Conservation (phyloP, 1,140 invertebrate species). For the Micrasema minimum region DNA sequence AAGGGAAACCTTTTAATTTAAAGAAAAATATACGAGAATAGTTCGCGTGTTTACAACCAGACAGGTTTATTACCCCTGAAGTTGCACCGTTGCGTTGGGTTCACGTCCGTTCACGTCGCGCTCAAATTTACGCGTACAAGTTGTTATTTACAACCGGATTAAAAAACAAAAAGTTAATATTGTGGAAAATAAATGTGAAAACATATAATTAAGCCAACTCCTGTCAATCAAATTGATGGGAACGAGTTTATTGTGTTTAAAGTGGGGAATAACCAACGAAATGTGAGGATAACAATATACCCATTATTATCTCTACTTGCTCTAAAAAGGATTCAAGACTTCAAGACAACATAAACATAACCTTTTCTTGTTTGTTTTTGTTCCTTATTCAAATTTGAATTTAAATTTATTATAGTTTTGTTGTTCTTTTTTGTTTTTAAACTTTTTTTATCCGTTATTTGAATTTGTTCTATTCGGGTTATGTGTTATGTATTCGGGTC, state of each 20-base stretch:
- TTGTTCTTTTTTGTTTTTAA: too few relatives aligned
- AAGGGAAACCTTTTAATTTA: not conserved
- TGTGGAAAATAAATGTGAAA: not conserved
- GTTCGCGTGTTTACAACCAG: not conserved
- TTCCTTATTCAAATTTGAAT: too few relatives aligned
- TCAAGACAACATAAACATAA: too few relatives aligned
- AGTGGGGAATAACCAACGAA: not conserved
- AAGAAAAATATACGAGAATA: not conserved
- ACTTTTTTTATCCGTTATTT: too few relatives aligned
- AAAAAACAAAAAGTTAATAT: not conserved
- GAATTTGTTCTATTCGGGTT: too few relatives aligned
- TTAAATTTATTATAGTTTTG: too few relatives aligned
- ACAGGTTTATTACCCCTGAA: not conserved
- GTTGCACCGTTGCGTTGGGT: not conserved
- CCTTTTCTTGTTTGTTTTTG: too few relatives aligned
- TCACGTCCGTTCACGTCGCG: not conserved
- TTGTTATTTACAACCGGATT: not conserved
- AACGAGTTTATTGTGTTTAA: not conserved
- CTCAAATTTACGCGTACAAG: not conserved
- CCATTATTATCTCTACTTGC: too few relatives aligned
- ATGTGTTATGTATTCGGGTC: constrained; percentile 15
- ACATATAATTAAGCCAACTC: too few relatives aligned
- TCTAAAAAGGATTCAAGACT: too few relatives aligned
- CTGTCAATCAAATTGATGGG: too few relatives aligned
- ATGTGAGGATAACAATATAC: too few relatives aligned